Conservation (phyloP, 2,797 vertebrate genomes). For the Malurus leucopterus region DNA sequence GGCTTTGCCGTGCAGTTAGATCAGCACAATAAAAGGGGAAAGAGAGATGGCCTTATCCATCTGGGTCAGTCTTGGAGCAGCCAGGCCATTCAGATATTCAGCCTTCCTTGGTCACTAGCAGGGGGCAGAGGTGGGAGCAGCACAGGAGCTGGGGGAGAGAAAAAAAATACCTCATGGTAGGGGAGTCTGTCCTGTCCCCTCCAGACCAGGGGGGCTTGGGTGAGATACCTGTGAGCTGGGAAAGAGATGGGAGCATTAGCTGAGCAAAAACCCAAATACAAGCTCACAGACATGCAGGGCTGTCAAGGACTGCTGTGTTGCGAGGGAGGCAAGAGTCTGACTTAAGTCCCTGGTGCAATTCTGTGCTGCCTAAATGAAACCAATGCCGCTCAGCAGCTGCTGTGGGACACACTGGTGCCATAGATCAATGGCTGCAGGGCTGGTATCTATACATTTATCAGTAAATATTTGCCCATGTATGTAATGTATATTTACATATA, state of each 20-base stretch:
- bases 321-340: fast-evolving
- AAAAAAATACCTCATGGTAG: neutral
- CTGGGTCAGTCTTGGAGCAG: neutral
- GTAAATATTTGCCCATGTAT: neutral
- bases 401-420: fast-evolving
- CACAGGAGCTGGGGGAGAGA: fast-evolving
- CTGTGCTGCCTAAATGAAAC: neutral
- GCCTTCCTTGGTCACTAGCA: neutral
- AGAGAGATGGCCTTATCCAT: neutral
- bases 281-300: fast-evolving
- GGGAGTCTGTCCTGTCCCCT: neutral
- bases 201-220: fast-evolving
- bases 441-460: neutral
- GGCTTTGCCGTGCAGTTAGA: neutral
- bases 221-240: fast-evolving
- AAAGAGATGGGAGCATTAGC: neutral
- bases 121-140: neutral
- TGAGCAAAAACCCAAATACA: neutral
- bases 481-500: neutral
- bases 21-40: fast-evolving
- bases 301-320: neutral
- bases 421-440: neutral
- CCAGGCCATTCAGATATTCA: neutral
- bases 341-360: neutral
- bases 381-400: fast-evolving